Evolutionary conservation across 2,113 vertebrate species (phyloP), one percentile per base, ranked within the genome.

Genomic region (Girardinichthys multiradiatus): DNA sequence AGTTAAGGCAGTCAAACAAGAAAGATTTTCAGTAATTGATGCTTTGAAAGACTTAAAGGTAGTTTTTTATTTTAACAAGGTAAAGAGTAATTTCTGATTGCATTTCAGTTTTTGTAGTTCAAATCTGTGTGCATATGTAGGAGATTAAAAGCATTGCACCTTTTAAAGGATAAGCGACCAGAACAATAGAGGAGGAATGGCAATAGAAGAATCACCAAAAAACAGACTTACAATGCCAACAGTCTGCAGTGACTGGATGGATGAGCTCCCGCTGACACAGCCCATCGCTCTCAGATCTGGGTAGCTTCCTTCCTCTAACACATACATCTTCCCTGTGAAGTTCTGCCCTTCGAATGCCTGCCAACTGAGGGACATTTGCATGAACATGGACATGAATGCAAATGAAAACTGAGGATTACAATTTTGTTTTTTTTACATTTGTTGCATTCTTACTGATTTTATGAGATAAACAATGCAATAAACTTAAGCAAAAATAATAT

Each of bases 291-390:
- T 91, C 70, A 97, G 91, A 84, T 95, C 92, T 9, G 96, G 94
- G 80, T 98, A 99, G 75, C 85, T 92, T 35, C 97, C 97, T 92
- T 95, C 95, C 85, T 99, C 97, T 72, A 99, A 83, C 60, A 97
- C 95, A 2, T 96, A 97, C 92, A 96, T 96, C 81, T 92, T 95
- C 15, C 94, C 95, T 0, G 91, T 79, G 64, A 96, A 98, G 58
- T 96, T 90, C 81, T 92, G 91, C 35, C 94, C 87, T 57, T 97
- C 96, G 58, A 95, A 98, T 2, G 93, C 94, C 86, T 96, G 82
- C 94, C 97, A 99, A 82, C 97, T 99, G 80, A 31, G 82, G 37
- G 4, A 8, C 2, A 76, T 69, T 62, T 81, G 63, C 8, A 86
- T 65, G 70, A 59, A 85, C 11, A 58, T 29, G 86, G 74, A 60